These are phyloP conservation scores for Danaus melanippus DNA, from an alignment of 1,140 invertebrate genomes.

Conservation along the genomic window DNA sequence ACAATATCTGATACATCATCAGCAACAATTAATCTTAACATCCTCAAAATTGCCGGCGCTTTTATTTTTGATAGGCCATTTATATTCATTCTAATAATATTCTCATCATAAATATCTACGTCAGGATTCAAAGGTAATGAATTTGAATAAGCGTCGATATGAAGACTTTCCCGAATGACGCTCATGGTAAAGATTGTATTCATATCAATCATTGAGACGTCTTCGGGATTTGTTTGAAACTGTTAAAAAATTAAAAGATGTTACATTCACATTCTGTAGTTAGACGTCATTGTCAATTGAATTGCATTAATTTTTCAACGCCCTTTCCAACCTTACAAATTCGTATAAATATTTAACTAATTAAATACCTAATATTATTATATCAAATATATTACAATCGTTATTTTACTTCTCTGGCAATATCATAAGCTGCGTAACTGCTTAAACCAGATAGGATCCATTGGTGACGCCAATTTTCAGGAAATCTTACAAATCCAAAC, in stretches of 20 bases:
- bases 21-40: constrained; percentile 39
- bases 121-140: constrained; percentile 23
- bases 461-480: constrained; percentile 47
- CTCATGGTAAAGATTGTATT: constrained; percentile 53
- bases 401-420: constrained; percentile 31
- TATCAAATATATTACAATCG: too few species aligned
- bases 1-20: constrained; percentile 35
- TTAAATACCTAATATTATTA: too few species aligned
- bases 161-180: constrained; percentile 52
- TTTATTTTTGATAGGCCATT: constrained; percentile 41
- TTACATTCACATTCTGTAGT: neutral
- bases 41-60: constrained; percentile 47
- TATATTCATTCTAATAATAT: constrained; percentile 33
- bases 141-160: constrained; percentile 32
- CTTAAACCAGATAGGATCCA: constrained; percentile 47
- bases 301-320: too few species aligned
- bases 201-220: constrained; percentile 38
- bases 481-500: constrained; percentile 51
- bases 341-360: too few species aligned
- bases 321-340: neutral
- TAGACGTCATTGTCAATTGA: too few species aligned
- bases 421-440: constrained; percentile 37
- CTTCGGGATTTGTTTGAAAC: constrained; percentile 39
- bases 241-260: constrained; percentile 17
- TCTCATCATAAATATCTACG: constrained; percentile 34